phyloP scores from a whole-genome alignment of 2,113 vertebrate species.

The Struthidea cinerea region DNA sequence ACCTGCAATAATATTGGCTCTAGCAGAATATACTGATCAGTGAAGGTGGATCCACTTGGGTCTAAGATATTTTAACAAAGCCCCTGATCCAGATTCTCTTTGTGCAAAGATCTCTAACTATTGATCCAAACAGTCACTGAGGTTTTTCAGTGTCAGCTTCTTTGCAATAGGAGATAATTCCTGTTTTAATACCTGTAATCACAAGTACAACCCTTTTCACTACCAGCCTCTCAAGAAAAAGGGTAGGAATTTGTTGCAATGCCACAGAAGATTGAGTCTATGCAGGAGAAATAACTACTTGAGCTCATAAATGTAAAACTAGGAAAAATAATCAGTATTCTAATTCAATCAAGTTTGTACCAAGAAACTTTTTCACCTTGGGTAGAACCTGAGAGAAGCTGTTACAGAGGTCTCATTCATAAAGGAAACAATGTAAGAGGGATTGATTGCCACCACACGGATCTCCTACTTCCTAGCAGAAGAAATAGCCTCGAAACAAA shows the following conservation, averaged over 20 bases:
- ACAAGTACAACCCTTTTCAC: neutral
- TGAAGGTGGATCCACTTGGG: neutral
- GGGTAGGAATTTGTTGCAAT: neutral
- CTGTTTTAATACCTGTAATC: neutral
- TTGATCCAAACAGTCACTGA: neutral
- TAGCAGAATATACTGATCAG: neutral
- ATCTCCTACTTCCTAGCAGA: neutral
- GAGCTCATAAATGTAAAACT: neutral
- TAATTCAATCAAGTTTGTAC: neutral
- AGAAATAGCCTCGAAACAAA: neutral
- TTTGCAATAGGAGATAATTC: neutral
- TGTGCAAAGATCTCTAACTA: neutral
- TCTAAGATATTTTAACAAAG: neutral
- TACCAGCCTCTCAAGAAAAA: neutral
- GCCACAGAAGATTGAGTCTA: neutral
- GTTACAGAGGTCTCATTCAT: neutral
- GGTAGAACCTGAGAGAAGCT: neutral
- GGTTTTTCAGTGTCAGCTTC: neutral
- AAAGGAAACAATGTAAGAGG: neutral
- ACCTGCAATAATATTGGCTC: neutral
- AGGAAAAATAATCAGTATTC: neutral
- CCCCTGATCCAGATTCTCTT: neutral
- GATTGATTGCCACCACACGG: neutral
- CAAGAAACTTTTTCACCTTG: neutral
- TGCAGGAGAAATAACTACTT: neutral